A percentile compares a stretch with the other conserved stretches of the same genome.
Evolutionary conservation across 2,888 invertebrate genomes (phyloP).

Genomic region (Coecobrya sp.): DNA sequence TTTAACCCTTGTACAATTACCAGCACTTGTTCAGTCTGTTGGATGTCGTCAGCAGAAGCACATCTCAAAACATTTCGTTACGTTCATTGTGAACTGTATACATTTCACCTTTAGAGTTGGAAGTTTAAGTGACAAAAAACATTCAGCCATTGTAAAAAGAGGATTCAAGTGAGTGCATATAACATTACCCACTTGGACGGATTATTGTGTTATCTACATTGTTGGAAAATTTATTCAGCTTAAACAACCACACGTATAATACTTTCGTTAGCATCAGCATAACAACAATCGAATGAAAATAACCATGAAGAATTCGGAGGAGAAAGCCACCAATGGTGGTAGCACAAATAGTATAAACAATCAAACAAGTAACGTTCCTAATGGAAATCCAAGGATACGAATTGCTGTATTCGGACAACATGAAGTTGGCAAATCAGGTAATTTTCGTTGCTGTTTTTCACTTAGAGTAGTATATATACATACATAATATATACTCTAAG

Average conservation of each 20-base stretch:
- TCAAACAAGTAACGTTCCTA: constrained; percentile 63
- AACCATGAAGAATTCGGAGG: constrained; percentile 80
- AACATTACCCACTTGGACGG: background rate
- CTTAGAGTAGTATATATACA: background rate
- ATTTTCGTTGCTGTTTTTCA: background rate
- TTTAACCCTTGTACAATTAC: background rate
- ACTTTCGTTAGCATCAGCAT: background rate
- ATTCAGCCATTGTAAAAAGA: background rate
- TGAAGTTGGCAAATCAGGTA: constrained; percentile 94
- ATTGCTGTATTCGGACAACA: constrained; percentile 93
- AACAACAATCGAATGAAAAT: constrained; percentile 79
- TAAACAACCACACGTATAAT: background rate
- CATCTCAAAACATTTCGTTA: background rate
- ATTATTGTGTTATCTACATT: background rate
- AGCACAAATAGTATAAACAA: constrained; percentile 51
- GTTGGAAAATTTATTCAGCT: background rate
- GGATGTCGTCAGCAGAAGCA: constrained; percentile 9
- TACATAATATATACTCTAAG: too few relatives aligned
- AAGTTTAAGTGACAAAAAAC: background rate
- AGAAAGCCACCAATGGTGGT: constrained; percentile 69
- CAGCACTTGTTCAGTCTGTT: constrained; percentile 21
- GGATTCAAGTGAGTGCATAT: background rate
- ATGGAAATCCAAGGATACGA: constrained; percentile 89
- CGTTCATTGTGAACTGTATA: background rate
- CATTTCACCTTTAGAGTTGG: background rate